Conservation (phyloP, 2,797 vertebrate genomes). For the Rhadinocentrus ornatus region DNA sequence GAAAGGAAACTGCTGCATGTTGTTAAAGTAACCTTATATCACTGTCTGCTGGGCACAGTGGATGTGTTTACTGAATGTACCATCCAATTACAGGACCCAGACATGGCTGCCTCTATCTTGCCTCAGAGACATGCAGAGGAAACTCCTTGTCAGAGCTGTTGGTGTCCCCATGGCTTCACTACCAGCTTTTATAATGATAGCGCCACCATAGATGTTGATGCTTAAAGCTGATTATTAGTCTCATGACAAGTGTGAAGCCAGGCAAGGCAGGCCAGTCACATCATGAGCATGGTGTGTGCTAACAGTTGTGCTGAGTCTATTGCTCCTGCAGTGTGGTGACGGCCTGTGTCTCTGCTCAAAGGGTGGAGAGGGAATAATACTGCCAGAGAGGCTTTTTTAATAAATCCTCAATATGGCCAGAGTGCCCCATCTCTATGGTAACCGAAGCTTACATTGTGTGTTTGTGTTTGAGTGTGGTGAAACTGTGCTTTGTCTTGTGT, state of each 20-base stretch:
- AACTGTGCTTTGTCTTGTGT: constrained; percentile 53
- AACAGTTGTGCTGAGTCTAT: constrained; percentile 34
- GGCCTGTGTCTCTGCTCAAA: constrained; percentile 56
- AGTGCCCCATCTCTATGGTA: constrained; percentile 83
- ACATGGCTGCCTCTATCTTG: constrained; percentile 11
- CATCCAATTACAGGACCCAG: constrained; percentile 31
- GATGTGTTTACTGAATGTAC: constrained; percentile 32
- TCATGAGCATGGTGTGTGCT: constrained; percentile 8
- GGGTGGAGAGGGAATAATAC: constrained; percentile 55
- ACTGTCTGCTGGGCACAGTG: constrained; percentile 4
- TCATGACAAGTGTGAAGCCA: constrained; percentile 23
- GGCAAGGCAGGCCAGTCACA: not conserved
- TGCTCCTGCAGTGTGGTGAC: constrained; percentile 46
- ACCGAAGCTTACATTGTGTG: constrained; percentile 65
- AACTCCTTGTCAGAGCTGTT: constrained; percentile 27
- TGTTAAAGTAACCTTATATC: constrained; percentile 2
- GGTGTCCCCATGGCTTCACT: constrained; percentile 10
- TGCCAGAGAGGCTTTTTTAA: constrained; percentile 72
- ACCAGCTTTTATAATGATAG: constrained; percentile 15
- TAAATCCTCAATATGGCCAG: constrained; percentile 76
- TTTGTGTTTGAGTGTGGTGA: constrained; percentile 31
- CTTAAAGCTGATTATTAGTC: constrained; percentile 41
- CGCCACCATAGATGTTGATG: constrained; percentile 21
- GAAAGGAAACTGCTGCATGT: not conserved
- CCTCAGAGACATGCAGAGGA: constrained; percentile 23